Conservation (phyloP, 1,140 invertebrate species). For the Lethrus apterus region DNA sequence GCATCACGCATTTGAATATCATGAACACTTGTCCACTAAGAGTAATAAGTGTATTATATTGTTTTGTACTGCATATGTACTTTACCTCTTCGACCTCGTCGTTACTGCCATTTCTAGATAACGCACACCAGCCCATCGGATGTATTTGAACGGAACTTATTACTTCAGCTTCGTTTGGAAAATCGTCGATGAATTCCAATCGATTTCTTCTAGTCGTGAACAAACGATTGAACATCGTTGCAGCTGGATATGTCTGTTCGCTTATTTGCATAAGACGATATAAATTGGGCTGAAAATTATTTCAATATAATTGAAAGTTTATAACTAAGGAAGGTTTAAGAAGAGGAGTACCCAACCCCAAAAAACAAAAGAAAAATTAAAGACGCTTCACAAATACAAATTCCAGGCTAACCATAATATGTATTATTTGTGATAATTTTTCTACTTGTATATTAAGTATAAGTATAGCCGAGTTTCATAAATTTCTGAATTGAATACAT, state of each 20-base stretch:
- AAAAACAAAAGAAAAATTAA: background rate
- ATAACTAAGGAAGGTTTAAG: too few species aligned
- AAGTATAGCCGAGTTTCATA: too few species aligned
- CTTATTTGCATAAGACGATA: slow-evolving; percentile 84
- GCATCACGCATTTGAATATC: slow-evolving; percentile 71
- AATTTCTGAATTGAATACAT: too few species aligned
- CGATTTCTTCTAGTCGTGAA: slow-evolving; percentile 72
- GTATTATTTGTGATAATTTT: too few species aligned
- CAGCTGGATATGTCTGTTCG: slow-evolving; percentile 69
- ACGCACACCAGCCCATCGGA: slow-evolving; percentile 82
- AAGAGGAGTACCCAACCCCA: too few species aligned
- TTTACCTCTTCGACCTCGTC: slow-evolving; percentile 76
- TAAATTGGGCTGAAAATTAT: slow-evolving; percentile 72
- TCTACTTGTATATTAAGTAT: too few species aligned
- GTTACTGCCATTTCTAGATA: slow-evolving; percentile 79
- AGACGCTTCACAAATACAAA: background rate
- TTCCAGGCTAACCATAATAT: background rate
- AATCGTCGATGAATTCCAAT: slow-evolving; percentile 85
- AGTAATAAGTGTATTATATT: slow-evolving; percentile 18
- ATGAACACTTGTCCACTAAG: slow-evolving; percentile 86
- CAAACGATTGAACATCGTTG: slow-evolving; percentile 70
- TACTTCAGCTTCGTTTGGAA: slow-evolving; percentile 85
- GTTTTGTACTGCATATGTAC: background rate
- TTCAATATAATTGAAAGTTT: too few species aligned
- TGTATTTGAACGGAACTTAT: slow-evolving; percentile 87